These are phyloP conservation scores for Drosophila virilis DNA, from an alignment of 1,140 invertebrate genomes.

Conservation along the genomic window DNA sequence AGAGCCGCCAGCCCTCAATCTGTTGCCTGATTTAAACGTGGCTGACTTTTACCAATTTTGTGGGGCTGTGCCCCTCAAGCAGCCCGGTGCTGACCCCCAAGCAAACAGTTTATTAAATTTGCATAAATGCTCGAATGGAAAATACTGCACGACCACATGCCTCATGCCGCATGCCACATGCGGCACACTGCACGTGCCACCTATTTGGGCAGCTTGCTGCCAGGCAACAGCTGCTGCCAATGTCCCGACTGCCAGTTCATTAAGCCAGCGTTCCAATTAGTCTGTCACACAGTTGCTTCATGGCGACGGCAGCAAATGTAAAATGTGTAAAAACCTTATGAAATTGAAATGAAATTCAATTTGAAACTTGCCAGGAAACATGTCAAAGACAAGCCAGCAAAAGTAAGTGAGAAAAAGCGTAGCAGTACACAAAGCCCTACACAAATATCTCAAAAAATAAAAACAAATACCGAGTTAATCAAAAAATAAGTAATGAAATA, in stretches of 20 bases:
- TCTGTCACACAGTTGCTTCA: constrained; percentile 30
- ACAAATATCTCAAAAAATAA: background rate
- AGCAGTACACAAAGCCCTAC: background rate
- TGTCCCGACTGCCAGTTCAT: constrained; percentile 71
- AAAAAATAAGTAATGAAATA: background rate
- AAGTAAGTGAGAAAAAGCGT: background rate
- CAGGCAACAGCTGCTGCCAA: constrained; percentile 64
- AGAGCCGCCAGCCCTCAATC: constrained; percentile 5
- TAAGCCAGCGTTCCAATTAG: constrained; percentile 70
- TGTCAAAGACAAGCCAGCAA: constrained; percentile 24
- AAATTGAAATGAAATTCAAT: constrained; percentile 20
- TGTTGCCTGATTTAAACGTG: constrained; percentile 28
- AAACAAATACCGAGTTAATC: too few species aligned
- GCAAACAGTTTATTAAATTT: constrained; percentile 74
- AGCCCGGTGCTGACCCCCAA: too few species aligned
- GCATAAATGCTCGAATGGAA: constrained; percentile 69
- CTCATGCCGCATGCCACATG: background rate
- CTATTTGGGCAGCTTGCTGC: constrained; percentile 7
- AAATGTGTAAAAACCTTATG: constrained; percentile 2
- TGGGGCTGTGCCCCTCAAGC: background rate
- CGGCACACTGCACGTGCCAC: constrained; percentile 20
- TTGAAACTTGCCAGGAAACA: constrained; percentile 14
- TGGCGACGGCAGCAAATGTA: constrained; percentile 16
- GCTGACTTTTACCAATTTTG: constrained; percentile 33
- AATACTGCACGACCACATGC: constrained; percentile 26